These are phyloP conservation scores for Periophthalmus modestus DNA, from an alignment of 2,113 vertebrate genomes.

Conservation along the genomic window DNA sequence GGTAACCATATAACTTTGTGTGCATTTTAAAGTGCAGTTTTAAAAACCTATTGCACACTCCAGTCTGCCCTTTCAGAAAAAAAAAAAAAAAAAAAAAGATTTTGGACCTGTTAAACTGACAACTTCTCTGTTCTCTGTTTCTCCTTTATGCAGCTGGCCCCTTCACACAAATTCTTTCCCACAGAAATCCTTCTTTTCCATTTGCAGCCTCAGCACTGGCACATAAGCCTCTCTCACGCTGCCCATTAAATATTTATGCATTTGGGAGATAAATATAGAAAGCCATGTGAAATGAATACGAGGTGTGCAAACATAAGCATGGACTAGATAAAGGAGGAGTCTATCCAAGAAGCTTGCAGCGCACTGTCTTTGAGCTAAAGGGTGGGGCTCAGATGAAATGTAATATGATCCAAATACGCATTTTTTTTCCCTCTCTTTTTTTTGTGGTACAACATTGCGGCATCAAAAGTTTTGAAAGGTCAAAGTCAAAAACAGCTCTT, in stretches of 20 bases:
- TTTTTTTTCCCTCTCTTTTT: background rate
- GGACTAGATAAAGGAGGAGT: slow-evolving; percentile 14
- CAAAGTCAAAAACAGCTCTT: background rate
- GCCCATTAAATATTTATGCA: slow-evolving; percentile 68
- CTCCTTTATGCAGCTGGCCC: slow-evolving; percentile 49
- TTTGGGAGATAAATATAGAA: slow-evolving; percentile 66
- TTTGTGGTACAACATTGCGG: background rate
- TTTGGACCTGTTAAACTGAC: slow-evolving; percentile 28
- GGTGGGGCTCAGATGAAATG: slow-evolving; percentile 18
- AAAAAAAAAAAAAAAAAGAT: background rate
- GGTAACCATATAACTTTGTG: background rate
- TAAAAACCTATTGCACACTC: background rate
- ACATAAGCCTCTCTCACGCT: slow-evolving; percentile 51
- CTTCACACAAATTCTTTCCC: slow-evolving; percentile 33
- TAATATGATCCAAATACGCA: slow-evolving; percentile 10
- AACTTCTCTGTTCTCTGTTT: slow-evolving; percentile 33
- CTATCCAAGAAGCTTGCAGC: slow-evolving; percentile 21
- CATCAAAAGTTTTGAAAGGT: background rate
- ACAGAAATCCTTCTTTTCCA: slow-evolving; percentile 42
- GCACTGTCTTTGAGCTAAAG: background rate
- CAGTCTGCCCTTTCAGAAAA: background rate
- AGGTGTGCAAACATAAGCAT: slow-evolving; percentile 20
- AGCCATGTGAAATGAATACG: slow-evolving; percentile 38
- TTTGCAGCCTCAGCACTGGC: slow-evolving; percentile 60
- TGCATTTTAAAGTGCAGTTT: no score